Base-by-base conservation (phyloP, 2,888 invertebrate genomes). In the Trimorus sp. region DNA sequence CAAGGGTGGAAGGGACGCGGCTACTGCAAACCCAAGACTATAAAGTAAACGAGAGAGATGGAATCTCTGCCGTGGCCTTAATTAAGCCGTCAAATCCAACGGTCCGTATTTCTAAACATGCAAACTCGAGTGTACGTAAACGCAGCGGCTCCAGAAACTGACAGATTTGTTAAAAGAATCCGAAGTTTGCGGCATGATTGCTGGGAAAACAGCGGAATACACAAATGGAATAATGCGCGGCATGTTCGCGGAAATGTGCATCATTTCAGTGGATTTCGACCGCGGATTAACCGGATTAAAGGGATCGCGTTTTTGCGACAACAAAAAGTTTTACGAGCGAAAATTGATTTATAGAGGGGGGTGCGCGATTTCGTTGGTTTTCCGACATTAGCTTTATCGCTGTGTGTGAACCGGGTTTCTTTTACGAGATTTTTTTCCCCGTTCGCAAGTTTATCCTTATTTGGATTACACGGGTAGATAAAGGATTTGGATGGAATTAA, bases 1-100 rank as follows among this genome's bases (percentile, higher is more conserved):
- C 77, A 73, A 78, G 78, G 69, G 69, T 70, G 26, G 54, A 45
- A 56, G 58, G 36, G 45, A 37, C 45, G 36, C 60, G 14, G 62
- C 60, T 82, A 68, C 75, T 76, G 45, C 79, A 68, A 81, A 70
- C 51, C 74, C 56, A 36, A 53, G 75, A 83, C 73, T 76, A 83
- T 80, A 73, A 81, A 84, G 83, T 79, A 71, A 77, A 82, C 69
- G 78, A 74, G 78, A 68, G 84, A 79, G 79, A 79, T 70, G 63
- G 59, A 70, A 66, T 75, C 79, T 84, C 84, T 76, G 83, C 66
- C 85, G 77, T 83, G 75, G 84, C 87, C 86, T 88, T 88, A 88
- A 88, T 88, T 88, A 88, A 88, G 84, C 87, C 87, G 87, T 87
- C 87, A 87, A 83, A 85, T 85, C 78, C 87, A 86, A 84, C 85